Evolutionary conservation across 2,888 invertebrate species (phyloP).

Genomic region (Plusia festucae): DNA sequence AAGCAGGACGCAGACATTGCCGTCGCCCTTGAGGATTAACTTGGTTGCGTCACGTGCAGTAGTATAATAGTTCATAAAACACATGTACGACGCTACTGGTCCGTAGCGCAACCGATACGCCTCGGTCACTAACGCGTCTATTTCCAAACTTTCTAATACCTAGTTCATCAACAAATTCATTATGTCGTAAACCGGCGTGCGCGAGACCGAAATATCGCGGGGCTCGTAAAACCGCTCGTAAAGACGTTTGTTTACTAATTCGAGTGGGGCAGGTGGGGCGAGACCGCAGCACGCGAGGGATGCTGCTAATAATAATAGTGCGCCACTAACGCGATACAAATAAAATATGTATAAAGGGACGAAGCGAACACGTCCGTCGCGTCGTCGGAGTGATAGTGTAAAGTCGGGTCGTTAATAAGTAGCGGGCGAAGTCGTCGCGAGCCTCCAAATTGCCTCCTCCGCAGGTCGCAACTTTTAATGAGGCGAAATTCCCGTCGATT

Average conservation of each 20-base stretch:
- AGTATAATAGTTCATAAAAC: slow-evolving; percentile 64
- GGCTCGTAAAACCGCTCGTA: slow-evolving; percentile 88
- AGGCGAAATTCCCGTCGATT: slow-evolving; percentile 88
- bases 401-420: slow-evolving; percentile 84
- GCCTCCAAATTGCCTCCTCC: slow-evolving; percentile 86
- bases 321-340: slow-evolving; percentile 58
- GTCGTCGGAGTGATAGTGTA: slow-evolving; percentile 76
- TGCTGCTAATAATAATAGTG: slow-evolving; percentile 82
- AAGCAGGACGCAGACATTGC: slow-evolving; percentile 7
- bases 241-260: slow-evolving; percentile 90
- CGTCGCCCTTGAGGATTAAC: slow-evolving; percentile 23
- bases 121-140: slow-evolving; percentile 84
- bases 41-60: slow-evolving; percentile 38
- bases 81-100: slow-evolving; percentile 37
- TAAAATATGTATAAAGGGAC: slow-evolving; percentile 60
- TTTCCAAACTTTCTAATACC: slow-evolving; percentile 88
- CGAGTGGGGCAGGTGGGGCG: slow-evolving; percentile 87
- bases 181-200: slow-evolving; percentile 88
- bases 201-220: slow-evolving; percentile 89
- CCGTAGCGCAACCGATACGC: slow-evolving; percentile 60
- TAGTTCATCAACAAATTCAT: slow-evolving; percentile 90
- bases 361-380: slow-evolving; percentile 53
- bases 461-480: slow-evolving; percentile 89
- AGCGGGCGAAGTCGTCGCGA: slow-evolving; percentile 78
- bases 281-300: slow-evolving; percentile 77